A percentile compares a stretch with the other conserved stretches of the same genome.
phyloP scores from a whole-genome alignment of 2,797 vertebrate species.

The Anabacerthia variegaticeps region DNA sequence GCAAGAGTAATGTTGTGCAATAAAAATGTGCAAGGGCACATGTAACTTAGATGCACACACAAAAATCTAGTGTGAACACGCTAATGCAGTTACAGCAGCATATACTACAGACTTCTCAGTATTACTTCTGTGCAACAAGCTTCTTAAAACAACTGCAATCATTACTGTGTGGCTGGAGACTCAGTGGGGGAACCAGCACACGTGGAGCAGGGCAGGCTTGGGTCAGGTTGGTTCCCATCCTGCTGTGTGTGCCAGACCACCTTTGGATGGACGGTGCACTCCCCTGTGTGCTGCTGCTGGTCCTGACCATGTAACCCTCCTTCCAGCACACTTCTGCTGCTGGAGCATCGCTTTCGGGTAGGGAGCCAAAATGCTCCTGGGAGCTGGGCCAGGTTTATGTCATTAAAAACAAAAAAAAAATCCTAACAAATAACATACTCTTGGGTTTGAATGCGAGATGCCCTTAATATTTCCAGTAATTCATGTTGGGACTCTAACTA shows the following conservation, averaged over 20 bases:
- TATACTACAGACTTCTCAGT: background rate
- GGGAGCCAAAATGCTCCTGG: background rate
- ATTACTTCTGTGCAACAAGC: background rate
- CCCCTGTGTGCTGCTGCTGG: rapidly evolving
- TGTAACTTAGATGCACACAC: rapidly evolving
- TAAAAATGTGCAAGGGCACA: background rate
- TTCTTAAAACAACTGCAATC: background rate
- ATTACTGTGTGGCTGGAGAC: background rate
- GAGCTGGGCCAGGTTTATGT: conserved; percentile 25
- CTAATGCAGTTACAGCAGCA: background rate
- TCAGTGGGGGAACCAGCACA: background rate
- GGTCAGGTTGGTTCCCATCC: rapidly evolving
- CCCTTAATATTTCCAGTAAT: conserved; percentile 38
- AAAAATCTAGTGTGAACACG: background rate
- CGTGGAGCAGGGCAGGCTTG: background rate
- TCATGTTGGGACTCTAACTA: background rate
- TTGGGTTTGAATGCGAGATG: background rate
- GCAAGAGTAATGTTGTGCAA: background rate
- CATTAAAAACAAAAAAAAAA: conserved; percentile 26
- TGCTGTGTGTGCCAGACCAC: rapidly evolving
- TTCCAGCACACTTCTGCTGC: background rate
- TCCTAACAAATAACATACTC: conserved; percentile 11
- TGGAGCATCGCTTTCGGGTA: rapidly evolving
- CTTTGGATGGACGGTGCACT: rapidly evolving
- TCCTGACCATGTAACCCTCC: background rate